A percentile compares a stretch with the other conserved stretches of the same genome.
phyloP scores from a whole-genome alignment of 2,888 invertebrate genomes.

The Azorinus chamasolen region DNA sequence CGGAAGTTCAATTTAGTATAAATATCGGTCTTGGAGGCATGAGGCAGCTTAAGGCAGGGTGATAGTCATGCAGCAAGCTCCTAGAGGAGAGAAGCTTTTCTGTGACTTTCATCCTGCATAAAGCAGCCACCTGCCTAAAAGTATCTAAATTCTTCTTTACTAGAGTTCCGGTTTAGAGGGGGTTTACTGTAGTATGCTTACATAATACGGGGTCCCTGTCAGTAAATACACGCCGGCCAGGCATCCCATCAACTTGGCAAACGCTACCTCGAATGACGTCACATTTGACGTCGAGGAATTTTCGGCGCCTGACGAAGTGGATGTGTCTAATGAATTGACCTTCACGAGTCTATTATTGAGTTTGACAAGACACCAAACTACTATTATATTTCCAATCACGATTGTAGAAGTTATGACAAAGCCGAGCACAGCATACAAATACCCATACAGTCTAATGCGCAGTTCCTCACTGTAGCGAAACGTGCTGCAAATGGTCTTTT shows the following conservation, averaged over 20 bases:
- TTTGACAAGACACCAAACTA: conserved; percentile 37
- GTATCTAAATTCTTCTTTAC: too few species aligned
- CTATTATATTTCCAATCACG: conserved; percentile 39
- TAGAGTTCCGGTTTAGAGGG: too few species aligned
- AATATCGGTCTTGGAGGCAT: too few species aligned
- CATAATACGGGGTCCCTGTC: conserved; percentile 48
- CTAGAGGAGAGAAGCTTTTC: too few species aligned
- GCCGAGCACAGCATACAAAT: conserved; percentile 33
- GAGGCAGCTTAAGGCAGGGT: too few species aligned
- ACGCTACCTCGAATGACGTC: conserved; percentile 57
- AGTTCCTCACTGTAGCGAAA: conserved; percentile 23
- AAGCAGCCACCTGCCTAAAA: too few species aligned
- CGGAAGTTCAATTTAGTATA: too few species aligned
- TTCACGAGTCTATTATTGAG: conserved; percentile 31
- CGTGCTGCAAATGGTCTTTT: conserved; percentile 25
- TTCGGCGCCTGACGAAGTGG: not conserved
- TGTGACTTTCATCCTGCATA: too few species aligned
- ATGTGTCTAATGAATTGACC: not conserved
- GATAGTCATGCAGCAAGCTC: too few species aligned
- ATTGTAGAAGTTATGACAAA: conserved; percentile 24
- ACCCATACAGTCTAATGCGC: conserved; percentile 29
- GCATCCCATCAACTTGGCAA: conserved; percentile 59
- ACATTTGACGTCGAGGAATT: conserved; percentile 4
- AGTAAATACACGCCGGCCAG: conserved; percentile 50
- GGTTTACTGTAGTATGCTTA: too few species aligned